Conservation (phyloP, 2,113 vertebrate species). For the Geothlypis trichas region DNA sequence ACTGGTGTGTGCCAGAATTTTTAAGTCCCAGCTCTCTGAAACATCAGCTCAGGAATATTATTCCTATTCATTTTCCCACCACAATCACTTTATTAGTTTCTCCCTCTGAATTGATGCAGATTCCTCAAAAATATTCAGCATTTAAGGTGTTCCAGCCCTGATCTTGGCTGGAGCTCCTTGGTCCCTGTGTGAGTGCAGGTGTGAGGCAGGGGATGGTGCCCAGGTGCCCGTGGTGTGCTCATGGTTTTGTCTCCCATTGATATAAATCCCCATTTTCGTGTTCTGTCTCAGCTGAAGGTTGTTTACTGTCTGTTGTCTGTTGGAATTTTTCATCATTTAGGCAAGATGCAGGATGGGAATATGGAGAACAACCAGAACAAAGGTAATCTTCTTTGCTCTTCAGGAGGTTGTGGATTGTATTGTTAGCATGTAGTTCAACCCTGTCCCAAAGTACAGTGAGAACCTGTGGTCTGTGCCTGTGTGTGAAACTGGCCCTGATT, state of each 20-base stretch:
- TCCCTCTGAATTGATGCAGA: not conserved
- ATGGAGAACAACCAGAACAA: constrained; percentile 99
- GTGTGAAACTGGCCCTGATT: not conserved
- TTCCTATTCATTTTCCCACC: not conserved
- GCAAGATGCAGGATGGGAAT: constrained; percentile 99
- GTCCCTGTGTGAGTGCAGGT: not conserved
- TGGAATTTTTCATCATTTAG: constrained; percentile 96
- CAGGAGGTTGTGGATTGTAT: constrained; percentile 27
- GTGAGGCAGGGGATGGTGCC: not conserved
- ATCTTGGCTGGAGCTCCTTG: not conserved
- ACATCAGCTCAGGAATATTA: not conserved
- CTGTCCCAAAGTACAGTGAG: not conserved
- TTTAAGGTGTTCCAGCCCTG: not conserved
- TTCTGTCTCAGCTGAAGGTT: constrained; percentile 79
- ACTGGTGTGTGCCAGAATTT: not conserved
- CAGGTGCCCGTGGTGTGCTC: not conserved
- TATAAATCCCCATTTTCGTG: constrained; percentile 73
- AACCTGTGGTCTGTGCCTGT: not conserved
- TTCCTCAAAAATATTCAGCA: not conserved
- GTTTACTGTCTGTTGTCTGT: constrained; percentile 93
- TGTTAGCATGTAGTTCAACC: constrained; percentile 22
- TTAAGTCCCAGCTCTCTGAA: not conserved
- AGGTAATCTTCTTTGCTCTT: constrained; percentile 88
- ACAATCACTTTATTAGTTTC: not conserved
- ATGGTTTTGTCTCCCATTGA: constrained; percentile 74